These are phyloP conservation scores for Remorina albescens DNA, from an alignment of 2,797 vertebrate genomes.

Conservation along the genomic window DNA sequence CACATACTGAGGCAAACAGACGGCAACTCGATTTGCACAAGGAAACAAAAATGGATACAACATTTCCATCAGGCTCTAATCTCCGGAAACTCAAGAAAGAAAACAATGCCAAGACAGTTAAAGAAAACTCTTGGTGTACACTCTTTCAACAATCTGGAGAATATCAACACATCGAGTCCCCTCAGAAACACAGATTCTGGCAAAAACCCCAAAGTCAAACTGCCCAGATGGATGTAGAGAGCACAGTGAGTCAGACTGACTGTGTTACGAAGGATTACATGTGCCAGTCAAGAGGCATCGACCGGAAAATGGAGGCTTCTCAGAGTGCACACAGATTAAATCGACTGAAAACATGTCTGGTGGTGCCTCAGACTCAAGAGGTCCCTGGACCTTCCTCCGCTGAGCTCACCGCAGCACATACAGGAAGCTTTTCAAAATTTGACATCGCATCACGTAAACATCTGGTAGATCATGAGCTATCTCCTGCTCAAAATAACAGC, in stretches of 20 bases:
- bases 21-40: slow-evolving; percentile 23
- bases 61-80: slow-evolving; percentile 23
- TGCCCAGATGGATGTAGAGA: slow-evolving; percentile 43
- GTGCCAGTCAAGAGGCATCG: slow-evolving; percentile 50
- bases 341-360: slow-evolving; percentile 45
- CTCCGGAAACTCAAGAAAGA: slow-evolving; percentile 28
- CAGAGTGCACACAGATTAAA: slow-evolving; percentile 43
- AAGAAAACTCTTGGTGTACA: slow-evolving; percentile 19
- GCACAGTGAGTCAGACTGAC: slow-evolving; percentile 27
- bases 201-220: slow-evolving; percentile 39
- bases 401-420: slow-evolving; percentile 25
- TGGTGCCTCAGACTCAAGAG: slow-evolving; percentile 40
- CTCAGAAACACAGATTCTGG: slow-evolving; percentile 42
- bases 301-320: slow-evolving; percentile 28
- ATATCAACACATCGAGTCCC: slow-evolving; percentile 21
- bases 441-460: slow-evolving; percentile 22
- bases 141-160: slow-evolving; percentile 16
- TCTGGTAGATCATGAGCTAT: slow-evolving; percentile 11
- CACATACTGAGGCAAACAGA: slow-evolving; percentile 44
- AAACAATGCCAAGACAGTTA: slow-evolving; percentile 9
- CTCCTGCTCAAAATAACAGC: slow-evolving; percentile 4
- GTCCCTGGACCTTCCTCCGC: slow-evolving; percentile 27
- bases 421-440: slow-evolving; percentile 21
- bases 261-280: slow-evolving; percentile 55
- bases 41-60: slow-evolving; percentile 24